A percentile compares a stretch with the other conserved stretches of the same genome.
These are phyloP conservation scores for Malacoctenus gilli DNA, from an alignment of 2,797 vertebrate species.

Conservation along the genomic window DNA sequence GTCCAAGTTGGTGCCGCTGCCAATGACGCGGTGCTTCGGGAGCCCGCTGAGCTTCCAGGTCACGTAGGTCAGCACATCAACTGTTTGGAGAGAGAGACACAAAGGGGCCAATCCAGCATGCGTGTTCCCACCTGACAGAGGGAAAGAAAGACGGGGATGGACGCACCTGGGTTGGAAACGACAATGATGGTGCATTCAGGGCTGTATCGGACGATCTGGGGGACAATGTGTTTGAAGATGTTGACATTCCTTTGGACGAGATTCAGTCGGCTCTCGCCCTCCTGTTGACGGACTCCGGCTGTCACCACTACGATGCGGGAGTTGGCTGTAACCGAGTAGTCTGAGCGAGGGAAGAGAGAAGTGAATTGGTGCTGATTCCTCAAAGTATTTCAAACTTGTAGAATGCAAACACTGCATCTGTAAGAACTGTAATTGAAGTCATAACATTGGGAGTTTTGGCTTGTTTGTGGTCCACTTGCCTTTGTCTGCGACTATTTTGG, in stretches of 20 bases:
- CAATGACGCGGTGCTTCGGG: conserved; percentile 94
- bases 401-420: neutral
- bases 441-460: no score
- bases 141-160: neutral
- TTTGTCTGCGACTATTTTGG: conserved; percentile 92
- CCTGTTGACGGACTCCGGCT: conserved; percentile 95
- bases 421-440: neutral
- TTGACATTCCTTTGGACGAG: conserved; percentile 96
- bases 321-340: conserved; percentile 92
- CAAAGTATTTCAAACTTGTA: no score
- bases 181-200: conserved; percentile 92
- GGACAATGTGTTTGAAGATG: conserved; percentile 95
- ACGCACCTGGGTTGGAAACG: conserved; percentile 94
- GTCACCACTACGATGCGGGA: conserved; percentile 94
- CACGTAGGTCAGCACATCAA: conserved; percentile 94
- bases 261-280: conserved; percentile 95
- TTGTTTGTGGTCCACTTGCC: conserved; percentile 58
- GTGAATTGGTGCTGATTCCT: neutral
- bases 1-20: conserved; percentile 96
- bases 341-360: conserved; percentile 64
- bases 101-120: neutral
- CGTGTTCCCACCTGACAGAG: neutral
- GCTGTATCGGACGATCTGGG: conserved; percentile 91
- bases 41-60: conserved; percentile 99
- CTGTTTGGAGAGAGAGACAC: conserved; percentile 61